Base-by-base conservation (phyloP, 2,797 vertebrate species). In the Mus spretus region DNA sequence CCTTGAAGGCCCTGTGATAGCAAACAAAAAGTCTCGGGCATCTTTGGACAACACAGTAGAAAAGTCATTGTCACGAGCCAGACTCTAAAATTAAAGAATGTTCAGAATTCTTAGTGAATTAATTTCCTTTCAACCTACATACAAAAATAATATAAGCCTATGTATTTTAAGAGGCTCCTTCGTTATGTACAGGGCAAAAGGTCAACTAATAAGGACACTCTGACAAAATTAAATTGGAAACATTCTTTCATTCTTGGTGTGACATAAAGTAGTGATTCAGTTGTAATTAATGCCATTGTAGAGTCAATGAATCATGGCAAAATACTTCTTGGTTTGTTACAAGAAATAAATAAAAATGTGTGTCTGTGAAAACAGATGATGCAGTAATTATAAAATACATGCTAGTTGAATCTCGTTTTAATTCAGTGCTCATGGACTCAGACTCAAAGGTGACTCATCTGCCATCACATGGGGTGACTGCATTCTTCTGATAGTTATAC, bases 191-290 rank as follows among this genome's bases (percentile, higher is more conserved):
- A 72, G 3, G 70, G 50, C 63, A n/a, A 91, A 95, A 93, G 79
- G 6, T 55, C 67, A 86, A 89, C 40, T 40, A 24, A 87, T 79
- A 92, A 70, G 47, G 93, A 65, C 44, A 70, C 13, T 77, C 2
- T 79, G 59, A 74, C 79, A 81, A 88, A 81, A 65, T 47, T 53
- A 63, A 93, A 91, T 67, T 70, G 47, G 47, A 15, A 89, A 26
- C 86, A 83, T 82, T 82, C n/a, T 95, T 94, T 93, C 31, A 40
- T 34, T 57, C 61, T 93, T 80, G 67, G 14, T 84, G 47, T n/a
- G 44, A 77, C 31, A 61, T 80, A 77, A 96, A 93, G 78, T 44
- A 89, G 65, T 63, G 44, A 7, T 74, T 84, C 50, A 22, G n/a
- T 84, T 85, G 80, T 17, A 70, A 70, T 19, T 61, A 89, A 44